Evolutionary conservation across 2,888 invertebrate genomes (phyloP).

Genomic region (Ophioninae sp.): DNA sequence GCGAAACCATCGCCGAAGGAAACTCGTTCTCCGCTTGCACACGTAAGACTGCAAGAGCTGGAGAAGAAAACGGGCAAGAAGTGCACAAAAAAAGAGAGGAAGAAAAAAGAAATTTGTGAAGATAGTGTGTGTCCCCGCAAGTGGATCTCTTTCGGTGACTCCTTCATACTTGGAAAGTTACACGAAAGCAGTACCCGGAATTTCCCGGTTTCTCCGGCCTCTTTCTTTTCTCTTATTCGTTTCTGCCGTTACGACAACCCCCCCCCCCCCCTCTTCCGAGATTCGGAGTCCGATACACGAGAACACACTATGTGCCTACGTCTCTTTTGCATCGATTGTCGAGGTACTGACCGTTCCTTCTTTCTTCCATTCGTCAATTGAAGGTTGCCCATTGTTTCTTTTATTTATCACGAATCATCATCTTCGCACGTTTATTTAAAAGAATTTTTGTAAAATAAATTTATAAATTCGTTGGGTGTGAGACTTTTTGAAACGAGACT

Average conservation of each 20-base stretch:
- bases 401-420: background rate
- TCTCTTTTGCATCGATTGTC: constrained; percentile 83
- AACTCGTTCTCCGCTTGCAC: constrained; percentile 54
- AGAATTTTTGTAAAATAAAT: background rate
- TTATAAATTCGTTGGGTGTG: background rate
- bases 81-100: constrained; percentile 9
- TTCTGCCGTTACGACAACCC: constrained; percentile 48
- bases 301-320: constrained; percentile 80
- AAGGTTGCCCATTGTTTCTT: background rate
- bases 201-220: constrained; percentile 22
- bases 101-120: constrained; percentile 45
- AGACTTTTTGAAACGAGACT: background rate
- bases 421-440: background rate
- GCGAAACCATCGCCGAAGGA: constrained; percentile 47
- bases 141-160: constrained; percentile 44
- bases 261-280: constrained; percentile 35
- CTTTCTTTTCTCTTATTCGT: background rate
- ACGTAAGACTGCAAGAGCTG: constrained; percentile 23
- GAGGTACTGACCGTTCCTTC: constrained; percentile 79
- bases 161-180: constrained; percentile 24
- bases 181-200: constrained; percentile 37
- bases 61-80: constrained; percentile 6
- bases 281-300: constrained; percentile 53
- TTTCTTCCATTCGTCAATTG: background rate
- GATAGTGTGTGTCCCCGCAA: constrained; percentile 42